Base-by-base conservation (phyloP, 2,113 vertebrate genomes). In the Calidris pygmaea region DNA sequence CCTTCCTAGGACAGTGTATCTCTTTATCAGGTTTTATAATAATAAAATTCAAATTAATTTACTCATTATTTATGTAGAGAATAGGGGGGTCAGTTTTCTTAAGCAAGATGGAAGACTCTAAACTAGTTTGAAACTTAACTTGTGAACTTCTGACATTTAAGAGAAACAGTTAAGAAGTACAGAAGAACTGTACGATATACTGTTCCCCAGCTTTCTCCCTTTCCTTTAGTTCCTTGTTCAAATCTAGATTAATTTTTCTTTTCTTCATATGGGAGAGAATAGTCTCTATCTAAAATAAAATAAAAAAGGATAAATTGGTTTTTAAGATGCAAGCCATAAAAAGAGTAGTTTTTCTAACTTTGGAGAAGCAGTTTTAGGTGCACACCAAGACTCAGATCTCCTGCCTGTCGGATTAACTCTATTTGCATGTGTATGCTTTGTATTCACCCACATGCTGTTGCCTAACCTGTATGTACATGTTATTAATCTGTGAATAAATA, bases 401-500 rank as follows among this genome's bases (percentile, higher is more conserved):
- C 89, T 97, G 96, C 96, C 96, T 97, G 87, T 95, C 78, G 89
- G 83, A 97, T 95, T 96, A 95, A 85, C 89, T 95, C 77, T 75
- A 92, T 97, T 96, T 96, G 96, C 95, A 97, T 97, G 85, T 86
- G 89, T 91, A 37, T 86, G 90, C 96, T 95, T 97, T 96, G 94
- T 94, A 93, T 96, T 96, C 97, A 96, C 95, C 95, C 97, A 97
- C 96, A 93, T 96, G 90, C 92, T 97, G 81, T 96, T 96, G 85
- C 96, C 95, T 84, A 96, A 97, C 97, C 95, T 97, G 97, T 96
- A 96, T 84, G 88, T 97, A 96, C 97, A 97, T 73, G 97, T 97
- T 97, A 96, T 92, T 96, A 96, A 96, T 95, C 96, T 95, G 78
- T 97, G 97, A 96, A 97, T 97, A 97, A 97, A 97, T 97, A 97